phyloP scores from a whole-genome alignment of 2,888 invertebrate genomes.

The Andrena haemorrhoa region DNA sequence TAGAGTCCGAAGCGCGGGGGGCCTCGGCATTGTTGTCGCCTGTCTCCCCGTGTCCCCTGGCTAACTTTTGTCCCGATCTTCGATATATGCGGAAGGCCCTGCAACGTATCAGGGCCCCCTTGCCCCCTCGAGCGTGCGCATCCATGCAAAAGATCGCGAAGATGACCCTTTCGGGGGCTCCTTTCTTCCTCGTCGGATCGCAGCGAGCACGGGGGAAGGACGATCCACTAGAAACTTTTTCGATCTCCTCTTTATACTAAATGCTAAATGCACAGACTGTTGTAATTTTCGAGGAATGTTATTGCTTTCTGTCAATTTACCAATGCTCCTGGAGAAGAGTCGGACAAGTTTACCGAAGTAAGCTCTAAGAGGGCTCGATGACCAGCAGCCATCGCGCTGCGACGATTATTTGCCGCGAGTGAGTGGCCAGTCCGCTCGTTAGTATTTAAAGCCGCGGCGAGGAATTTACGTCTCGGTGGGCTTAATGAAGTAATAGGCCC shows the following conservation, averaged over 20 bases:
- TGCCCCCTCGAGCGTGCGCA: conserved; percentile 33
- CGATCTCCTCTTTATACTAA: conserved; percentile 36
- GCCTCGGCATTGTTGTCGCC: conserved; percentile 82
- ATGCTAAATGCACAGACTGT: background rate
- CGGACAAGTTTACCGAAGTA: no score
- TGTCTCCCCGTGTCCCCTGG: conserved; percentile 73
- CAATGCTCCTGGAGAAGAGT: no score
- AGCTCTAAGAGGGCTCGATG: background rate
- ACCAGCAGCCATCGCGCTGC: background rate
- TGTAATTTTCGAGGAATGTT: background rate
- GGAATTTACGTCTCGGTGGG: conserved; percentile 48
- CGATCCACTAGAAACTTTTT: conserved; percentile 32
- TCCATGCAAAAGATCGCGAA: conserved; percentile 84
- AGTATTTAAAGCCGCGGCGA: conserved; percentile 41
- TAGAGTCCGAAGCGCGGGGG: conserved; percentile 83
- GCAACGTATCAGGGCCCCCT: conserved; percentile 51
- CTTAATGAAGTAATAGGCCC: conserved; percentile 69
- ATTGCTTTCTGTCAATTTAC: no score
- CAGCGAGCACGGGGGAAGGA: conserved; percentile 4
- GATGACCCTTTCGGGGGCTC: conserved; percentile 78
- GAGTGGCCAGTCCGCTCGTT: conserved; percentile 32
- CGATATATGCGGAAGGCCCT: conserved; percentile 67
- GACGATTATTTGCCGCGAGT: conserved; percentile 20
- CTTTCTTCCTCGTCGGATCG: conserved; percentile 39
- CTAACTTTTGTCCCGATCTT: conserved; percentile 79